These are phyloP conservation scores for Drymonia ruficornis DNA, from an alignment of 2,888 invertebrate species.

Conservation along the genomic window DNA sequence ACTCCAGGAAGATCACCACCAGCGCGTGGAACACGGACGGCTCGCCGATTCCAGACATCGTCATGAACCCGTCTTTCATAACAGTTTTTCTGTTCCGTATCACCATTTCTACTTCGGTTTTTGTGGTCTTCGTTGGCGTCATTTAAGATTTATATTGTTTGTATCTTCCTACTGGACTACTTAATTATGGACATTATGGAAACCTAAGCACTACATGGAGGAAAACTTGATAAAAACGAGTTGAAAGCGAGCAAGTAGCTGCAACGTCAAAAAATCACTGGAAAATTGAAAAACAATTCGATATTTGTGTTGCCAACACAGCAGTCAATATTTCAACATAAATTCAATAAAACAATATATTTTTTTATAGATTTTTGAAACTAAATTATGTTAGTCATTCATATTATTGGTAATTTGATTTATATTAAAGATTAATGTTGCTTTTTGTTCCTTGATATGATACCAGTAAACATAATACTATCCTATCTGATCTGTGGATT, in stretches of 20 bases:
- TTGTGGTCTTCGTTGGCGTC: constrained; percentile 91
- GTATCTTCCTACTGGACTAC: constrained; percentile 71
- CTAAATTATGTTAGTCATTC: no score
- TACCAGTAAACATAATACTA: no score
- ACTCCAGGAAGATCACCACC: constrained; percentile 99
- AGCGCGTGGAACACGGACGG: constrained; percentile 99
- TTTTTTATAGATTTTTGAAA: no score
- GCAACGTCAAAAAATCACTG: constrained; percentile 80
- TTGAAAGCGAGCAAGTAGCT: constrained; percentile 69
- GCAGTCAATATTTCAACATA: not conserved
- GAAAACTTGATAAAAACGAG: constrained; percentile 65
- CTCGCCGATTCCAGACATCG: constrained; percentile 94
- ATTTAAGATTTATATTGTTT: constrained; percentile 76
- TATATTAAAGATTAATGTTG: no score
- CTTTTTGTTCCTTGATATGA: no score
- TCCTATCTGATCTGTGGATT: no score
- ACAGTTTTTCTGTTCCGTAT: constrained; percentile 94
- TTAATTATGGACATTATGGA: constrained; percentile 76
- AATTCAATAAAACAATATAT: no score
- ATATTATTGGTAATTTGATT: no score
- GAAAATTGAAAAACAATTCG: constrained; percentile 78
- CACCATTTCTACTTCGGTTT: constrained; percentile 94
- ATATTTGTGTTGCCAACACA: constrained; percentile 60
- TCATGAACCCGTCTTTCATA: constrained; percentile 95
- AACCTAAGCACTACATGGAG: constrained; percentile 76